Evolutionary conservation across 2,797 vertebrate species (phyloP), one percentile per base, ranked within the genome.

Genomic region (Acropternis orthonyx): DNA sequence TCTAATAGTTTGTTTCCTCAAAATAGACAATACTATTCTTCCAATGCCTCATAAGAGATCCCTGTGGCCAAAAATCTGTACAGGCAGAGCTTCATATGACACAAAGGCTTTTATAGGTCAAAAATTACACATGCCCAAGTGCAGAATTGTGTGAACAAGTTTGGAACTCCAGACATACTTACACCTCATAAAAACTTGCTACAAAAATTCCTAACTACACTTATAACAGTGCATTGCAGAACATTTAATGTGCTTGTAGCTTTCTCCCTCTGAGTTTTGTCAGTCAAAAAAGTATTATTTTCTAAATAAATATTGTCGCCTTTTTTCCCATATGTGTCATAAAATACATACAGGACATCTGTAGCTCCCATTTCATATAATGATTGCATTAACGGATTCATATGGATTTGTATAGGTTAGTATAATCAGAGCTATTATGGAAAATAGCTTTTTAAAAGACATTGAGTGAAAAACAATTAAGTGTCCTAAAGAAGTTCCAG

Each of bases 201-300:
- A 14, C 7, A 49, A 59, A 68, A 61, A 8, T 18, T 41, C n/a
- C 39, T 10, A 39, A 67, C 37, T 90, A 7, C 22, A 43, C 73
- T 76, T 77, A 73, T 13, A 74, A 26, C 22, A 12, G 41, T 27
- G 14, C 20, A 28, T 52, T 72, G 44, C 41, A 36, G 44, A 44
- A 28, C 17, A 43, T 26, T 77, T 27, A 66, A 80, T 79, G 59
- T 49, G 14, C 48, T 90, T 97, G 96, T 48, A 97, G 66, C 54
- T 97, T 97, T 90, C 96, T 97, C 80, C 96, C 95, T 92, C 94
- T 97, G 69, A 97, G 89, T 49, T 96, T 98, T 96, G 94, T 97
- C 95, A 93, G 87, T 77, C 71, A 97, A 92, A 96, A 96, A 58
- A 58, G 27, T 93, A n/a, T 91, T 93, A 36, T 95, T 98, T 90